These are phyloP conservation scores for Agrotis exclamationis DNA, from an alignment of 2,888 invertebrate species.

Conservation along the genomic window DNA sequence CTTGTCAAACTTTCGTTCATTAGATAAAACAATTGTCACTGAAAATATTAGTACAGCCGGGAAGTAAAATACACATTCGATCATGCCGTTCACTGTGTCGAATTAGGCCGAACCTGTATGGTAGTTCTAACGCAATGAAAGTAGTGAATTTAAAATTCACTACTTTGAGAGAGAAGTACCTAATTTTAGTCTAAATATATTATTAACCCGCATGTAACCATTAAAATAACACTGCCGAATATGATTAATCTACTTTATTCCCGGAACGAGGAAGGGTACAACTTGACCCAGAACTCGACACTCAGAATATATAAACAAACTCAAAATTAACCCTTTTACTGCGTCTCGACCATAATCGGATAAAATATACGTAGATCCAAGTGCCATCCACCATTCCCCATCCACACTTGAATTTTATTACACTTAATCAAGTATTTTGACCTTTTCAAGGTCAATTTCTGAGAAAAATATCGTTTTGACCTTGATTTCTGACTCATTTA, in stretches of 20 bases:
- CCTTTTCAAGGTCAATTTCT: conserved; percentile 29
- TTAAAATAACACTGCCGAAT: conserved; percentile 9
- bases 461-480: conserved; percentile 15
- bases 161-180: no score
- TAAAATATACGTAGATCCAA: conserved; percentile 26
- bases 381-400: conserved; percentile 21
- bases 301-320: conserved; percentile 40
- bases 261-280: conserved; percentile 23
- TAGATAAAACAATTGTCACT: no score
- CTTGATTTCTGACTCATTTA: conserved; percentile 34
- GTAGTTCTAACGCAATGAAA: not conserved
- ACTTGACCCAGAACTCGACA: conserved; percentile 38
- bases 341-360: conserved; percentile 24
- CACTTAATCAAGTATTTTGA: conserved; percentile 39
- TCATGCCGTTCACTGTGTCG: no score
- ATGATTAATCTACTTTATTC: conserved; percentile 22
- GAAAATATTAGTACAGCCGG: no score
- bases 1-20: no score
- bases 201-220: conserved; percentile 1
- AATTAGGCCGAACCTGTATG: not conserved
- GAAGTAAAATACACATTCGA: no score
- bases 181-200: conserved; percentile 18
- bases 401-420: conserved; percentile 36
- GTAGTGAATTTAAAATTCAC: not conserved
- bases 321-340: conserved; percentile 55